Evolutionary conservation across 2,797 vertebrate species (phyloP).

Genomic region (Meriones psammophilus): DNA sequence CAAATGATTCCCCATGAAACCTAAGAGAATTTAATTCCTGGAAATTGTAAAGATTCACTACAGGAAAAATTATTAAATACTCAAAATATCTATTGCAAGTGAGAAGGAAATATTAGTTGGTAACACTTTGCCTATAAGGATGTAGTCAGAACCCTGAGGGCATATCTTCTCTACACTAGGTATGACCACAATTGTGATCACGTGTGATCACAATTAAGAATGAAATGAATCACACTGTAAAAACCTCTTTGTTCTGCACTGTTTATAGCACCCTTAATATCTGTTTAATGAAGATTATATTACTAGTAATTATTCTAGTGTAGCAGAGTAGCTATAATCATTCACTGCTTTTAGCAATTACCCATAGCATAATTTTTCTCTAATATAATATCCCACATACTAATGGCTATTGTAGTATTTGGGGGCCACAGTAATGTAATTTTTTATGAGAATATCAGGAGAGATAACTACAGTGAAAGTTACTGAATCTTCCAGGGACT

Average conservation of each 20-base stretch:
- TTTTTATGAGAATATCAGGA: slow-evolving; percentile 82
- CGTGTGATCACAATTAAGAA: slow-evolving; percentile 76
- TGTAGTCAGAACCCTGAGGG: slow-evolving; percentile 66
- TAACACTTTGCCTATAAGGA: slow-evolving; percentile 72
- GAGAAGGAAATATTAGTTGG: not conserved
- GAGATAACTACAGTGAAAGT: slow-evolving; percentile 69
- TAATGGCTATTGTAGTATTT: slow-evolving; percentile 79
- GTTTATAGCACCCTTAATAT: slow-evolving; percentile 82
- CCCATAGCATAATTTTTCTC: slow-evolving; percentile 78
- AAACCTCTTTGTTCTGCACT: slow-evolving; percentile 69
- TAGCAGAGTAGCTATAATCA: slow-evolving; percentile 84
- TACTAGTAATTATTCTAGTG: slow-evolving; percentile 85
- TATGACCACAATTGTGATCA: slow-evolving; percentile 41
- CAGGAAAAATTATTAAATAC: slow-evolving; percentile 34
- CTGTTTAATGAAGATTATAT: slow-evolving; percentile 87
- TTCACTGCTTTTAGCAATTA: slow-evolving; percentile 79
- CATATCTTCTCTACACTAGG: slow-evolving; percentile 65
- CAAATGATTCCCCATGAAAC: not conserved
- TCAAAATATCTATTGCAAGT: slow-evolving; percentile 5
- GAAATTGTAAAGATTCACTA: not conserved
- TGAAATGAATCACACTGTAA: slow-evolving; percentile 81
- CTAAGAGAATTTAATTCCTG: slow-evolving; percentile 34
- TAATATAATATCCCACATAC: slow-evolving; percentile 78
- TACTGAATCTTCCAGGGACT: slow-evolving; percentile 29
- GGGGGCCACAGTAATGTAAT: slow-evolving; percentile 70